Evolutionary conservation across 2,113 vertebrate genomes (phyloP).

Genomic region (Zosterops hypoxanthus): DNA sequence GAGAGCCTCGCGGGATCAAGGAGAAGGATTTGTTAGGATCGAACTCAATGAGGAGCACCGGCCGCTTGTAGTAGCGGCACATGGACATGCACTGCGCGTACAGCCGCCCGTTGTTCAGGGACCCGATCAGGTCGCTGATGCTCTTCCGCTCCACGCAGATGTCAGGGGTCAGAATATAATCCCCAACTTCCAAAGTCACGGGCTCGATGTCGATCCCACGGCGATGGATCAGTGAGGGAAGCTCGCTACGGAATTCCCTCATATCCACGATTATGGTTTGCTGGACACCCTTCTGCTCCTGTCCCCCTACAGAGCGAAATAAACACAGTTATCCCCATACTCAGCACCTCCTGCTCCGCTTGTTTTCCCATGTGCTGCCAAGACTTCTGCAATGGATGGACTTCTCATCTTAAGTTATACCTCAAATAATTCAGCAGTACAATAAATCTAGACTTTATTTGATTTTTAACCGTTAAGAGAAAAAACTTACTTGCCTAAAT

Average conservation of each 20-base stretch:
- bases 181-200: slow-evolving; percentile 91
- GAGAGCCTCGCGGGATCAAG: slow-evolving; percentile 79
- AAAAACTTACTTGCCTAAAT: neutral
- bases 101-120: slow-evolving; percentile 89
- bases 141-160: slow-evolving; percentile 95
- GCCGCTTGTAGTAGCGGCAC: slow-evolving; percentile 90
- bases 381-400: neutral
- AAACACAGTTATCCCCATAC: neutral
- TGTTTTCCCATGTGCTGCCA: neutral
- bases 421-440: neutral
- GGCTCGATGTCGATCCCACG: slow-evolving; percentile 95
- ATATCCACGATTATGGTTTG: slow-evolving; percentile 91
- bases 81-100: slow-evolving; percentile 91
- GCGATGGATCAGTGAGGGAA: slow-evolving; percentile 90
- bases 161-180: slow-evolving; percentile 94
- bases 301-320: slow-evolving; percentile 80
- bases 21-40: slow-evolving; percentile 91
- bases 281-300: slow-evolving; percentile 78
- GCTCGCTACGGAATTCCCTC: slow-evolving; percentile 95
- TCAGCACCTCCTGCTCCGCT: rapidly evolving
- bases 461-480: neutral
- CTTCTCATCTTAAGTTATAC: neutral
- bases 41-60: slow-evolving; percentile 92
- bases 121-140: slow-evolving; percentile 92
- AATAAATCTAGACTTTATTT: neutral